A percentile compares a stretch with the other conserved stretches of the same genome.
These are phyloP conservation scores for Phataginus tetradactyla DNA, from an alignment of 2,797 vertebrate genomes.

Conservation along the genomic window DNA sequence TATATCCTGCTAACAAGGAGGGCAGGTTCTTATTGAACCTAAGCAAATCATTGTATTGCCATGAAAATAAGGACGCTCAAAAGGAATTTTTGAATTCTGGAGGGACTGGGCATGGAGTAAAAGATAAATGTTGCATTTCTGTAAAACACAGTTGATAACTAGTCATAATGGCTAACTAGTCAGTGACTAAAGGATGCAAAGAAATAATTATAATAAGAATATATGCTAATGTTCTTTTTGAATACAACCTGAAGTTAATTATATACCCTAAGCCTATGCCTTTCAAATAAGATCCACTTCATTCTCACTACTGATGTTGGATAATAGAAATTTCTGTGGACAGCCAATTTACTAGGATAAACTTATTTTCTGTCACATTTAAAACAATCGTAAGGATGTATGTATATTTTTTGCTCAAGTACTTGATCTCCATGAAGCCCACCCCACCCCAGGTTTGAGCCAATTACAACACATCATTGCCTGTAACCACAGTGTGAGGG, in stretches of 20 bases:
- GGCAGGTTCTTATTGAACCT: no score
- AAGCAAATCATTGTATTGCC: no score
- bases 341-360: conserved; percentile 58
- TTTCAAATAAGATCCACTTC: conserved; percentile 72
- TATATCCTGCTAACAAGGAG: no score
- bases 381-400: background rate
- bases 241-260: conserved; percentile 71
- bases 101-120: no score
- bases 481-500: background rate
- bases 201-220: conserved; percentile 65
- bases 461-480: background rate
- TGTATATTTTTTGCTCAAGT: background rate
- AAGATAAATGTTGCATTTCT: no score
- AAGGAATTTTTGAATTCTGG: no score
- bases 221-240: conserved; percentile 68
- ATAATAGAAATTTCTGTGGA: conserved; percentile 76
- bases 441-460: background rate
- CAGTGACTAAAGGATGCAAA: background rate
- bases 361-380: background rate
- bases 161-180: background rate
- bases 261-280: conserved; percentile 54
- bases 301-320: conserved; percentile 74
- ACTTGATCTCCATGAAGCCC: background rate
- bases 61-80: no score
- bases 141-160: background rate